phyloP scores from a whole-genome alignment of 2,113 vertebrate genomes.

The Nannobrachium achirus region DNA sequence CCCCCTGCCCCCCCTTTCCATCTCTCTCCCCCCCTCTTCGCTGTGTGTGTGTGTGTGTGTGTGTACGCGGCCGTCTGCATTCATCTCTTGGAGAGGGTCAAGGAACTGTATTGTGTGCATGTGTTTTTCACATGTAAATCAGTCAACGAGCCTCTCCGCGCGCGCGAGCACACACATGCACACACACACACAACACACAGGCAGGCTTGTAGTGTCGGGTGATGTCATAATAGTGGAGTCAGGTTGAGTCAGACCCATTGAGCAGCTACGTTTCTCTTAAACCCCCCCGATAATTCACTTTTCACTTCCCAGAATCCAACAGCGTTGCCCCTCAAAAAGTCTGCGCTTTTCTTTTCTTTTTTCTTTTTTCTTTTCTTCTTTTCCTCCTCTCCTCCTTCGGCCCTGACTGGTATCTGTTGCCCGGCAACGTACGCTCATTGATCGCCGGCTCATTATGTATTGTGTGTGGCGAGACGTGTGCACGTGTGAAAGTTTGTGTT shows the following conservation, averaged over 20 bases:
- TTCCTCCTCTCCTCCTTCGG: not conserved
- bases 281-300: not conserved
- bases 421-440: slow-evolving; percentile 51
- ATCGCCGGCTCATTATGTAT: slow-evolving; percentile 46
- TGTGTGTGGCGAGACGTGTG: not conserved
- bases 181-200: slow-evolving; percentile 54
- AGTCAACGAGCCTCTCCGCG: slow-evolving; percentile 53
- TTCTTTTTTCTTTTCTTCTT: too few species aligned
- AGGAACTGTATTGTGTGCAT: slow-evolving; percentile 39
- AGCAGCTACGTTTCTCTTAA: not conserved
- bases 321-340: slow-evolving; percentile 12
- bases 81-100: slow-evolving; percentile 52
- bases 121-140: slow-evolving; percentile 75
- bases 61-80: slow-evolving; percentile 27
- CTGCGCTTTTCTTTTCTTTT: slow-evolving; percentile 15
- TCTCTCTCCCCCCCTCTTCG: not conserved
- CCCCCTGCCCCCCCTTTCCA: not conserved
- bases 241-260: slow-evolving; percentile 15
- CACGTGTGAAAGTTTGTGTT: not conserved
- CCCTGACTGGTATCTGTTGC: slow-evolving; percentile 52
- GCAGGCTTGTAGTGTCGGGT: too few species aligned
- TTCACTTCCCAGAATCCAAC: not conserved
- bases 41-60: slow-evolving; percentile 16
- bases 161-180: slow-evolving; percentile 29
- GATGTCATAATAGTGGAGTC: slow-evolving; percentile 14